Evolutionary conservation across 2,888 invertebrate species (phyloP).

Genomic region (Cinara cedri): DNA sequence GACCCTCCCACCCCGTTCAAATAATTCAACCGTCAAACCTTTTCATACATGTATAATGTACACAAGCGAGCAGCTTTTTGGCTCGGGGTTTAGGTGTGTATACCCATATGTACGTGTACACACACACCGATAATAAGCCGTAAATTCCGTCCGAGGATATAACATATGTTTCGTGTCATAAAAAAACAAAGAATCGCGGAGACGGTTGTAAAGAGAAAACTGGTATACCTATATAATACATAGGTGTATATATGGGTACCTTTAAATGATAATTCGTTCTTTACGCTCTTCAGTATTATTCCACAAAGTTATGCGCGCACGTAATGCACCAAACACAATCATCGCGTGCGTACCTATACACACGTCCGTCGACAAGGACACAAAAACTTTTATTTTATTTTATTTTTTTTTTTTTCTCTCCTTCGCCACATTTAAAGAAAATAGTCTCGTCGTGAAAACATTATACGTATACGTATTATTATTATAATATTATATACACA

Average conservation of each 20-base stretch:
- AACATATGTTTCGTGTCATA: background rate
- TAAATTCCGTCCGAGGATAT: conserved; percentile 8
- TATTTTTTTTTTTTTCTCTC: background rate
- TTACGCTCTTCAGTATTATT: background rate
- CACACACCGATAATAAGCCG: background rate
- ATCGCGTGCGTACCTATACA: background rate
- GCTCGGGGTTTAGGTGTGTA: background rate
- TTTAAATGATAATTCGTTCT: conserved; percentile 31
- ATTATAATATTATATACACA: background rate
- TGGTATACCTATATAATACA: background rate
- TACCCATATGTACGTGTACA: background rate
- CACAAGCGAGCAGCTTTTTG: background rate
- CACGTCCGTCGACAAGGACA: background rate
- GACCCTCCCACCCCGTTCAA: no score
- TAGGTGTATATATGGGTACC: no score
- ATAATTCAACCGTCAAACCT: no score
- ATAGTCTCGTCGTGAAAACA: background rate
- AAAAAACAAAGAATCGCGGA: conserved; percentile 31
- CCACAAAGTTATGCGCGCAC: background rate
- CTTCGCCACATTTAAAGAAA: background rate
- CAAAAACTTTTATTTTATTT: no score
- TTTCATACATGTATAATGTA: no score
- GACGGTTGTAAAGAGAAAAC: conserved; percentile 10
- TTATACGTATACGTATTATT: no score
- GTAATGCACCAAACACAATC: background rate